A percentile compares a stretch with the other conserved stretches of the same genome.
These are phyloP conservation scores for Drosophila serrata DNA, from an alignment of 1,140 invertebrate genomes.

Conservation along the genomic window DNA sequence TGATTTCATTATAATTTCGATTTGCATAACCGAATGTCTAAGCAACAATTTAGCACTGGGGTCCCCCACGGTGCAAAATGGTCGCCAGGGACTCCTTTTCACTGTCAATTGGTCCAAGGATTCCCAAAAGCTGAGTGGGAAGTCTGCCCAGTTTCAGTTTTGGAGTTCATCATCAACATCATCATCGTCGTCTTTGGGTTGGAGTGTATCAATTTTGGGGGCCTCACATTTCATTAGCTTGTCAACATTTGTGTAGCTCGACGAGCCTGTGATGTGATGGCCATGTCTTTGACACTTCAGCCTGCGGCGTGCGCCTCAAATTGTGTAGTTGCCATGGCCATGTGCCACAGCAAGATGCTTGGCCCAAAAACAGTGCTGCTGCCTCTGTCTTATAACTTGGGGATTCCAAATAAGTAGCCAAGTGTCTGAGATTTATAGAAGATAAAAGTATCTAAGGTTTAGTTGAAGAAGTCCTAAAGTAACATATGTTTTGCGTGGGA, in stretches of 20 bases:
- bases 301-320: conserved; percentile 58
- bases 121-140: conserved; percentile 13
- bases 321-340: conserved; percentile 73
- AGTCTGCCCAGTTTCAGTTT: conserved; percentile 4
- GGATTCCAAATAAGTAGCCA: conserved; percentile 15
- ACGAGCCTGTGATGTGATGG: conserved; percentile 44
- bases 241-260: conserved; percentile 77
- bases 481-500: neutral
- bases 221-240: conserved; percentile 82
- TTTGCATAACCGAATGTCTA: conserved; percentile 79
- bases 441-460: conserved; percentile 5
- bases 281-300: conserved; percentile 80
- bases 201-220: conserved; percentile 76
- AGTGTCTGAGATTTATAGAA: neutral
- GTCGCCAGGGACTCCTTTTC: conserved; percentile 54
- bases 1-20: conserved; percentile 84
- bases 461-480: neutral
- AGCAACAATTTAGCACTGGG: conserved; percentile 63
- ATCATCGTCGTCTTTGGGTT: conserved; percentile 29
- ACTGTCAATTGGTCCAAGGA: conserved; percentile 50
- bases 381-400: neutral
- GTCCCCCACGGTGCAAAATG: conserved; percentile 13
- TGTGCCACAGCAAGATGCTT: conserved; percentile 18
- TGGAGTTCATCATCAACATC: conserved; percentile 35
- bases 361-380: neutral